Evolutionary conservation across 2,797 vertebrate species (phyloP).

Genomic region (Nyctibius grandis): DNA sequence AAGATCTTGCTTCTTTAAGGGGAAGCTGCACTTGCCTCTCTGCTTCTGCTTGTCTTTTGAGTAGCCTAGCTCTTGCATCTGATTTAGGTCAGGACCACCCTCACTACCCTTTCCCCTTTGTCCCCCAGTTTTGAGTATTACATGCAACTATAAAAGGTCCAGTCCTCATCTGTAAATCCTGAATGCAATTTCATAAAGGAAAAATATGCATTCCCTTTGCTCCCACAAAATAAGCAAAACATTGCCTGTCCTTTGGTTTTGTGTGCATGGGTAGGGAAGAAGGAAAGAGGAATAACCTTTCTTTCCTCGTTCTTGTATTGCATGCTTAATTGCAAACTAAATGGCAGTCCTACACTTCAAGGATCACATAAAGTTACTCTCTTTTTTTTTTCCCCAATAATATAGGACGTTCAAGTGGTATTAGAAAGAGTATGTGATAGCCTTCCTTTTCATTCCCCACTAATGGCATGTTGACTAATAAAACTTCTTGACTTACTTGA

Average conservation of each 20-base stretch:
- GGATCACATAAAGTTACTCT: background rate
- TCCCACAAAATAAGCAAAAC: background rate
- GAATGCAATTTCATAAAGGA: background rate
- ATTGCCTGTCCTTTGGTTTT: background rate
- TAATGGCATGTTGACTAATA: background rate
- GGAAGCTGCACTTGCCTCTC: background rate
- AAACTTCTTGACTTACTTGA: background rate
- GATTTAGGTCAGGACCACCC: background rate
- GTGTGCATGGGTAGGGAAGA: background rate
- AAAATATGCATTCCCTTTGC: background rate
- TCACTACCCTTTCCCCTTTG: background rate
- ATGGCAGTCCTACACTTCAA: background rate
- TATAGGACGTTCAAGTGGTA: background rate
- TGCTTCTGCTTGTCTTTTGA: background rate
- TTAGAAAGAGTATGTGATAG: background rate
- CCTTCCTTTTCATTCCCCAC: background rate
- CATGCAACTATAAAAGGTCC: background rate
- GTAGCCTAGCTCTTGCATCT: background rate
- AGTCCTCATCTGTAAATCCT: background rate
- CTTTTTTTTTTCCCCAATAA: background rate
- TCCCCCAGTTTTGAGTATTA: background rate
- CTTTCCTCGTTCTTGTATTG: background rate
- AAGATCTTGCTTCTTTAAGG: background rate
- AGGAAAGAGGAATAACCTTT: background rate
- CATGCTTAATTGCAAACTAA: background rate